Percentiles rank a stretch among this genome's conserved stretches.
Conservation (phyloP, 1,140 invertebrate species). For the Apis dorsata region DNA sequence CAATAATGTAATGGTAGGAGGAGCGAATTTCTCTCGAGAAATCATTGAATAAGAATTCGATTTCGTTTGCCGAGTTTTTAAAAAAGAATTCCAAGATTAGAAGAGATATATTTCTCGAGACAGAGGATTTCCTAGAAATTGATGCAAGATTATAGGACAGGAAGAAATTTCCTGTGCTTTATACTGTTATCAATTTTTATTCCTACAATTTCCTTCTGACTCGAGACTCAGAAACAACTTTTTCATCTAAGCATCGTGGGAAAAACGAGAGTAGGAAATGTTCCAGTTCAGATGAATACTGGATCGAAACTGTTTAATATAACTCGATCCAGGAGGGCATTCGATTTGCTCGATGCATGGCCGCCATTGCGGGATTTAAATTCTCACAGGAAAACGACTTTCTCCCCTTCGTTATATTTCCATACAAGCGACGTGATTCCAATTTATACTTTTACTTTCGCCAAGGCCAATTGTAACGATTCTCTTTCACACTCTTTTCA, state of each 20-base stretch:
- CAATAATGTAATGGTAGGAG: no score
- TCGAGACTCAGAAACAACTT: not conserved
- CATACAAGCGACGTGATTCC: slow-evolving; percentile 18
- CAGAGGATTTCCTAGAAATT: not conserved
- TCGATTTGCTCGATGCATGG: not conserved
- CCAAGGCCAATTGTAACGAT: not conserved
- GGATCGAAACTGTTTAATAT: not conserved
- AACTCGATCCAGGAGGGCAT: not conserved
- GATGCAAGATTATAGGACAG: not conserved
- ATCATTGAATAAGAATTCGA: no score
- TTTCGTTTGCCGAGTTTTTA: not conserved
- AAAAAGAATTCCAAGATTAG: not conserved
- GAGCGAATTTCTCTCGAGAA: no score
- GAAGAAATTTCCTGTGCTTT: not conserved
- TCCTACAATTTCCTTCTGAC: not conserved
- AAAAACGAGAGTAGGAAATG: slow-evolving; percentile 12
- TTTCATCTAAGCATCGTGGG: slow-evolving; percentile 4
- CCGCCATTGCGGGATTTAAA: slow-evolving; percentile 5
- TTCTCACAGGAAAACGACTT: slow-evolving; percentile 32
- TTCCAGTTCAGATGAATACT: not conserved
- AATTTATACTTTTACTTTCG: slow-evolving; percentile 40
- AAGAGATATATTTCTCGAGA: not conserved
- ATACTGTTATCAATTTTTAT: not conserved
- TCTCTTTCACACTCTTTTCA: not conserved
- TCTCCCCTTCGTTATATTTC: slow-evolving; percentile 35